These are phyloP conservation scores for Myopa tessellatipennis DNA, from an alignment of 2,888 invertebrate species.

Conservation along the genomic window DNA sequence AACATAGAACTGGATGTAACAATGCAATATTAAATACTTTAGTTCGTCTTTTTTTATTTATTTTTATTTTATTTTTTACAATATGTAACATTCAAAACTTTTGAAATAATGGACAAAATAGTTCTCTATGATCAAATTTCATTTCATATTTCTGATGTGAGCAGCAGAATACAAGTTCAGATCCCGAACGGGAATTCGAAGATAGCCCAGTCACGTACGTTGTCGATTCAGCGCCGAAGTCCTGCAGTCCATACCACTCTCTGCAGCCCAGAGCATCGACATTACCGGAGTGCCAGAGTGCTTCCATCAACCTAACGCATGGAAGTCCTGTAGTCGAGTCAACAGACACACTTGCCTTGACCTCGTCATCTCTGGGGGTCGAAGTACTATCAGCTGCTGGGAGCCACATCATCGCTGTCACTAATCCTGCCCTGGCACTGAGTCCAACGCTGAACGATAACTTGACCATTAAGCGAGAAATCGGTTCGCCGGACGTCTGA, in stretches of 20 bases:
- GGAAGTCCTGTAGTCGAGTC: background rate
- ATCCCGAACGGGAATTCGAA: slow-evolving; percentile 23
- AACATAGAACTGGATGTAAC: too few species aligned
- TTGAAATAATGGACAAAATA: too few species aligned
- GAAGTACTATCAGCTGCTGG: slow-evolving; percentile 87
- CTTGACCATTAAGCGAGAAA: slow-evolving; percentile 63
- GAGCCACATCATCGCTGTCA: slow-evolving; percentile 88
- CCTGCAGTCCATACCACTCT: background rate
- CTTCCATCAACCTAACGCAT: background rate
- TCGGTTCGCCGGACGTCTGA: slow-evolving; percentile 62
- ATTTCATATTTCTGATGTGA: background rate
- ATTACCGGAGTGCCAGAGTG: background rate
- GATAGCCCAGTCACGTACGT: background rate
- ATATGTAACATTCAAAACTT: too few species aligned
- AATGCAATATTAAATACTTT: too few species aligned
- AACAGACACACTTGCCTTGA: background rate
- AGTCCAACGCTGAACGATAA: slow-evolving; percentile 69
- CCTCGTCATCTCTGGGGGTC: slow-evolving; percentile 67
- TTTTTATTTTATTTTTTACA: too few species aligned
- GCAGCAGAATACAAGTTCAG: slow-evolving; percentile 26
- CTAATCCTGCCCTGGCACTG: slow-evolving; percentile 84
- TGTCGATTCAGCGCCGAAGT: slow-evolving; percentile 16
- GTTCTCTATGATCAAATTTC: background rate
- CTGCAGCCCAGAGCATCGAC: background rate
- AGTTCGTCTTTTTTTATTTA: too few species aligned